Conservation (phyloP, 2,113 vertebrate species). For the Perca fluviatilis region DNA sequence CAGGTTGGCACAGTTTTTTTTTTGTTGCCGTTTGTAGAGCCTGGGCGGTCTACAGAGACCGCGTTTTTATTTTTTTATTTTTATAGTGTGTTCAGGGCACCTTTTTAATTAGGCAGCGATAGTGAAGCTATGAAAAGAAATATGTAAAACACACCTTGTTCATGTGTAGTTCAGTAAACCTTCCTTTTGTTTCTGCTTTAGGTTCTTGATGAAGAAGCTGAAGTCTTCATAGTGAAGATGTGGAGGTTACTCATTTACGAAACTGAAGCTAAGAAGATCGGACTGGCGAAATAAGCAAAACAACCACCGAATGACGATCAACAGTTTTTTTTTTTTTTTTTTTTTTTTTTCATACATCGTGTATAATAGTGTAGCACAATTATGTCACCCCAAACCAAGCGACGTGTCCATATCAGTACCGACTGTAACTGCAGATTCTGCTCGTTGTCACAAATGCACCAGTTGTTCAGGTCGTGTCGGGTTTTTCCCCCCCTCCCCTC, state of each 20-base stretch:
- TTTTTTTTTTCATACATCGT: conserved; percentile 19
- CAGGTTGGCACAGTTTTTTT: no score
- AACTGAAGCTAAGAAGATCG: conserved; percentile 99
- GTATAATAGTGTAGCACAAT: conserved; percentile 58
- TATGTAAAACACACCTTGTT: neutral
- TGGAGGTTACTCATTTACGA: conserved; percentile 99
- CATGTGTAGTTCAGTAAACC: neutral
- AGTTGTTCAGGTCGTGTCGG: conserved; percentile 16
- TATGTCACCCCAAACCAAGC: conserved; percentile 37
- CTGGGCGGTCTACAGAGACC: no score
- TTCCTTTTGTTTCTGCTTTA: conserved; percentile 58
- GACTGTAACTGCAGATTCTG: conserved; percentile 42
- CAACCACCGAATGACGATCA: conserved; percentile 47
- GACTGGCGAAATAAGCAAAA: conserved; percentile 93
- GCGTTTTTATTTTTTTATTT: no score
- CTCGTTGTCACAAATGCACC: conserved; percentile 30
- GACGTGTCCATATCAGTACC: conserved; percentile 21
- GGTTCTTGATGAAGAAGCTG: conserved; percentile 99
- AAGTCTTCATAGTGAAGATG: conserved; percentile 99
- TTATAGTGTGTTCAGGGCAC: no score
- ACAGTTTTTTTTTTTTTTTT: neutral
- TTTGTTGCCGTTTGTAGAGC: no score
- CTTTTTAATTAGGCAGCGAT: neutral
- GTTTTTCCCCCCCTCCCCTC: neutral
- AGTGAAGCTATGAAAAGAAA: neutral